phyloP scores from a whole-genome alignment of 2,888 invertebrate species.

The Tryphoninae sp. region DNA sequence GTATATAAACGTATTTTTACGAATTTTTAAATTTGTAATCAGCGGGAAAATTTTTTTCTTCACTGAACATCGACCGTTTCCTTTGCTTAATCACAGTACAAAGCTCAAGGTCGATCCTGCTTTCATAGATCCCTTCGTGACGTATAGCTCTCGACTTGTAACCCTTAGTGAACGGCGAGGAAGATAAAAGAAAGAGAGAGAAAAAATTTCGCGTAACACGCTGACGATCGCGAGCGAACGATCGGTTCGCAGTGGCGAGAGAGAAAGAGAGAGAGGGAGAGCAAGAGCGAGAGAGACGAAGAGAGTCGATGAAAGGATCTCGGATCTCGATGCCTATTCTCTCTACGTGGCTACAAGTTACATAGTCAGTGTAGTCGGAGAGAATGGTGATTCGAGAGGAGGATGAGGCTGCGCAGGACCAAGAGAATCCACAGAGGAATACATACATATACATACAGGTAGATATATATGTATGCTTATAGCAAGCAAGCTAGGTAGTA shows the following conservation, averaged over 20 bases:
- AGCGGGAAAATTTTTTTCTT: neutral
- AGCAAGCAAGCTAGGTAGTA: slow-evolving; percentile 65
- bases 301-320: slow-evolving; percentile 62
- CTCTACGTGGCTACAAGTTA: slow-evolving; percentile 49
- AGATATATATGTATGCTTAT: slow-evolving; percentile 65
- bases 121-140: slow-evolving; percentile 35
- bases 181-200: neutral
- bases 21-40: neutral
- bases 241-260: slow-evolving; percentile 38
- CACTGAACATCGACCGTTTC: neutral
- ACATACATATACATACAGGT: slow-evolving; percentile 56
- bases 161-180: slow-evolving; percentile 32
- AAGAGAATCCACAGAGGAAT: slow-evolving; percentile 45
- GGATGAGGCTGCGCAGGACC: slow-evolving; percentile 58
- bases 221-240: slow-evolving; percentile 53
- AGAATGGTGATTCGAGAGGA: slow-evolving; percentile 61
- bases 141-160: slow-evolving; percentile 29
- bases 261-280: neutral
- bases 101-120: slow-evolving; percentile 19
- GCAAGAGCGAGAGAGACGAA: neutral
- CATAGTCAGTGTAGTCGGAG: slow-evolving; percentile 53
- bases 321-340: slow-evolving; percentile 55
- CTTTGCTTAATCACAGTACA: slow-evolving; percentile 2
- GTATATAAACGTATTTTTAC: neutral
- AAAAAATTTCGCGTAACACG: slow-evolving; percentile 55